phyloP scores from a whole-genome alignment of 1,140 invertebrate species.

The Lepidurus couesii region DNA sequence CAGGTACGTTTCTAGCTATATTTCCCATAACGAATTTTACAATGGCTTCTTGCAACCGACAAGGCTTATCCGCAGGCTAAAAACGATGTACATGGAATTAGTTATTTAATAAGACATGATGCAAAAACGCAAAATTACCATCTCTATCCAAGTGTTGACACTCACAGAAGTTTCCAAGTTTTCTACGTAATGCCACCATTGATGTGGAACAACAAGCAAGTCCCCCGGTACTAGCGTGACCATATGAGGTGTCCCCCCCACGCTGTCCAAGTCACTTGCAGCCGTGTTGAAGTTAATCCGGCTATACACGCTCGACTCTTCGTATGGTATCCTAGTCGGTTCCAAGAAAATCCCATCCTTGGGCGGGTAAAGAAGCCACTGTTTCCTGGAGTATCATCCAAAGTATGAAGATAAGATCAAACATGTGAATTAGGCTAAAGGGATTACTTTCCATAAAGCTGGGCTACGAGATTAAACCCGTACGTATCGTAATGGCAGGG shows the following conservation, averaged over 20 bases:
- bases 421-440: constrained; percentile 20
- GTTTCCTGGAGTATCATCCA: constrained; percentile 60
- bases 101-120: not conserved
- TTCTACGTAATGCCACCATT: constrained; percentile 97
- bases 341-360: constrained; percentile 58
- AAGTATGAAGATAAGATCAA: constrained; percentile 37
- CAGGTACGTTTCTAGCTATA: constrained; percentile 32
- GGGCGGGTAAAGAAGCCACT: constrained; percentile 89
- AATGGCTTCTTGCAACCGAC: constrained; percentile 40
- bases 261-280: constrained; percentile 45
- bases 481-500: constrained; percentile 92
- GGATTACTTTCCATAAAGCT: constrained; percentile 72
- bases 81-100: constrained; percentile 22
- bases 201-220: constrained; percentile 76
- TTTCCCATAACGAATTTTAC: constrained; percentile 37
- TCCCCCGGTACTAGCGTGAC: constrained; percentile 73
- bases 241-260: constrained; percentile 48
- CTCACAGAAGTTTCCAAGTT: constrained; percentile 65
- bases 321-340: constrained; percentile 85
- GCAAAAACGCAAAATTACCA: constrained; percentile 46
- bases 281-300: constrained; percentile 61
- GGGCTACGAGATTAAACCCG: constrained; percentile 85
- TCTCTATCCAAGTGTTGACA: constrained; percentile 81
- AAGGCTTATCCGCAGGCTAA: constrained; percentile 37
- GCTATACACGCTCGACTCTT: constrained; percentile 94